Conservation (phyloP, 1,140 invertebrate species). For the Saccostrea echinata region DNA sequence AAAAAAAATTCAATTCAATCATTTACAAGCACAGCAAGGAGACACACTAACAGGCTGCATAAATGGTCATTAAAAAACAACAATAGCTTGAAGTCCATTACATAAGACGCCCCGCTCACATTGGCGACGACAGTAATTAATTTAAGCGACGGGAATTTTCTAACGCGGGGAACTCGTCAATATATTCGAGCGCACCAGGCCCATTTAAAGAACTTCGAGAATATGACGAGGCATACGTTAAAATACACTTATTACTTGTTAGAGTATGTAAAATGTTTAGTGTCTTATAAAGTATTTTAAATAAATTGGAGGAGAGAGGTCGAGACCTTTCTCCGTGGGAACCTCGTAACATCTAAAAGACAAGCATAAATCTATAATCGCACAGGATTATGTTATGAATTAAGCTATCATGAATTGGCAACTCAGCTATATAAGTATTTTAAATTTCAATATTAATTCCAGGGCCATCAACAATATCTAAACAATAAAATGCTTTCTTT, state of each 20-base stretch:
- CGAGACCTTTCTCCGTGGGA: no score
- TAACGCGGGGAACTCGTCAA: neutral
- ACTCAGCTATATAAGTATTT: no score
- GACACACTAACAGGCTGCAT: neutral
- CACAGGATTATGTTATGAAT: no score
- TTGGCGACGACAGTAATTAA: slow-evolving; percentile 17
- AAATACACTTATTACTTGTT: neutral
- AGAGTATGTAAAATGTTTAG: neutral
- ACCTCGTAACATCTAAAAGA: no score
- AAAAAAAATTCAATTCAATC: neutral
- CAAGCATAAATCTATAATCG: no score
- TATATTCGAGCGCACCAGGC: neutral
- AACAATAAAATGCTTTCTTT: no score
- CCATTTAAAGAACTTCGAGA: neutral
- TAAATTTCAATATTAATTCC: no score
- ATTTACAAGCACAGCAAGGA: neutral
- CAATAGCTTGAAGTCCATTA: neutral
- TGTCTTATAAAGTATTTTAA: neutral
- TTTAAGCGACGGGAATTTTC: slow-evolving; percentile 14
- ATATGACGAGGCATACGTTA: neutral
- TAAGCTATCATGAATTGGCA: no score
- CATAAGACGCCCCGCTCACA: neutral
- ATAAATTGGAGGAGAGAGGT: no score
- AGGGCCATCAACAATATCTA: no score
- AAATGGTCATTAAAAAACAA: slow-evolving; percentile 16